Base-by-base conservation (phyloP, 92 coral and sea anemone species). In the Porites divaricata region DNA sequence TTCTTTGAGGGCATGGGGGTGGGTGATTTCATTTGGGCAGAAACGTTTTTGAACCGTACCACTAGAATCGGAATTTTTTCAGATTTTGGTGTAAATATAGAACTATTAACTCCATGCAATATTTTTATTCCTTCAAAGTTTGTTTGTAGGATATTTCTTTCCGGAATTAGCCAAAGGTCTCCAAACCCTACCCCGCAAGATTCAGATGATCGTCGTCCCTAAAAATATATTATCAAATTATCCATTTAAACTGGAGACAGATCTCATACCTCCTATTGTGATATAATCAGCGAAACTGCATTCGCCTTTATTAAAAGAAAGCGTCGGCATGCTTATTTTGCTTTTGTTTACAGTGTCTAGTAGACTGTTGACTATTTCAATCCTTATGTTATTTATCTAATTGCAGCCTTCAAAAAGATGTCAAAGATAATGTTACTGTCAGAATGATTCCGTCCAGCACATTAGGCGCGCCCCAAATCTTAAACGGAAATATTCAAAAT, bases 321-420 rank as follows among this genome's bases (percentile, higher is more conserved):
- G 13, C 19, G 1, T 41, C 8, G 7, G 16, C 49, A 10, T 72
- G 41, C 21, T 2, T 50, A 13, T 78, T 1, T 15, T 0, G 8
- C 9, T 2, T 77, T 61, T 63, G 81, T 77, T 57, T 22, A 62
- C 54, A 17, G 7, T 77, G 83, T 78, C 73, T 65, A 25, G 21
- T 25, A 26, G 13, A 23, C 15, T 51, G 64, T 72, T 73, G 62
- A 51, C 52, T 73, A n/a, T 73, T 49, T 63, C 52, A 56, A 63
- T 63, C 20, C 64, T 77, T 70, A 20, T 21, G 2, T 21, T 77
- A 20, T n/a, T 63, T n/a, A 8, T n/a, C 63, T 22, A 63, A 77
- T 77, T 76, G 65, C 81, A 77, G 54, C 48, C 48, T 77, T 77
- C 21, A 17, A 9, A 56, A 61, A 75, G 45, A 58, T 8, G 50